Evolutionary conservation across 2,113 vertebrate species (phyloP), one percentile per base, ranked within the genome.

Genomic region (Engraulis encrasicolus): DNA sequence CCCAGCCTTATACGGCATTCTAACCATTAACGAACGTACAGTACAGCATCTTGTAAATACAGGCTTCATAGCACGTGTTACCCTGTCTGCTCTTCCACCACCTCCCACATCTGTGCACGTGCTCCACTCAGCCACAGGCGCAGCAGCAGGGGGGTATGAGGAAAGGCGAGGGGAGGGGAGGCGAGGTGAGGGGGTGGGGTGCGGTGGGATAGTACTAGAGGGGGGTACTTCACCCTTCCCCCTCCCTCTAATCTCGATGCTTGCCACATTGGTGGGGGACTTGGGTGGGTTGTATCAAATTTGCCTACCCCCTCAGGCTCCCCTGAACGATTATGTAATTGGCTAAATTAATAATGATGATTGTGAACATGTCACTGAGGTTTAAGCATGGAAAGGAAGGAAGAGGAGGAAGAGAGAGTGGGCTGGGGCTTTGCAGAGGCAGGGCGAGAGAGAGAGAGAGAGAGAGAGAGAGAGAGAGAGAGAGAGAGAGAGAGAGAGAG

Each of bases 311-410:
- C 93, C 92, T 92, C 91, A 93, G 92, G 91, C 91, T 91, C 84
- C n/a, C 87, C 92, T 91, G 93, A 92, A 93, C 92, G 91, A 93
- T 93, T 92, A 84, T 88, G 81, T 94, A 94, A 94, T 94, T 93
- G 93, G 93, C 93, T 92, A 89, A 92, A 94, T 95, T 94, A 93
- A 92, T 94, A 92, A 88, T 91, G 93, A 94, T 93, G 66, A 74
- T 74, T 31, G 27, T 74, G 27, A 74, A 34, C 66, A 74, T 74
- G 27, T 27, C 27, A 34, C 61, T 31, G 61, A 71, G 61, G 66
- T 74, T 74, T 31, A 34, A 74, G 27, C 17, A 31, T 34, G 66
- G 66, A 14, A 17, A 15, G 66, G 6, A 31, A 74, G 66, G 31
- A 31, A 34, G 15, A 31, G 66, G 14, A 17, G 17, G 66, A 23